Evolutionary conservation across 2,113 vertebrate species (phyloP).

Genomic region (Tupaia tana): DNA sequence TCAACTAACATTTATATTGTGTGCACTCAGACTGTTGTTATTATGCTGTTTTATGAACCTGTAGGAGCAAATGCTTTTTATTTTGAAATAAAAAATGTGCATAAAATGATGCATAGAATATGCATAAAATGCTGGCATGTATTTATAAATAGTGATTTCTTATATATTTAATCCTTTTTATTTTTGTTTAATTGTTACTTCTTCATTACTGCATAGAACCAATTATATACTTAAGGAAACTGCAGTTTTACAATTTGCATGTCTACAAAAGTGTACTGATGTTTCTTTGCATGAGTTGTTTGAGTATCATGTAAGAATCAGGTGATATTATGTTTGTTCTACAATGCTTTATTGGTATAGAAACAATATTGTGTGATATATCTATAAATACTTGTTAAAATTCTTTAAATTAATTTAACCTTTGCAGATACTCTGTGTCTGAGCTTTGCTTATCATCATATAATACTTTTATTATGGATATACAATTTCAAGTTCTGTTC

Average conservation of each 20-base stretch:
- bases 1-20: conserved; percentile 81
- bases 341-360: conserved; percentile 88
- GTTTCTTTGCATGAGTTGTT: conserved; percentile 86
- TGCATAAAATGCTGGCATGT: conserved; percentile 87
- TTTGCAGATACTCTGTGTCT: conserved; percentile 78
- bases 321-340: conserved; percentile 86
- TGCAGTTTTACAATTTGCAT: conserved; percentile 85
- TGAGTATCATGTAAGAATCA: conserved; percentile 88
- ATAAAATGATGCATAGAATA: conserved; percentile 88
- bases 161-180: conserved; percentile 85
- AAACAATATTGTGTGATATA: conserved; percentile 90
- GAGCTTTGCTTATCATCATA: conserved; percentile 74
- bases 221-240: conserved; percentile 83
- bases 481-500: conserved; percentile 70
- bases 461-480: conserved; percentile 69
- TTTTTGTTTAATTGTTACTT: conserved; percentile 81
- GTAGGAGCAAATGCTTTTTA: conserved; percentile 85
- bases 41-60: conserved; percentile 85
- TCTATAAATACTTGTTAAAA: conserved; percentile 88
- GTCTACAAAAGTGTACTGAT: conserved; percentile 86
- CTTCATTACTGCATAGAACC: conserved; percentile 83
- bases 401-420: conserved; percentile 78
- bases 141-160: conserved; percentile 87
- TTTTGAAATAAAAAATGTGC: conserved; percentile 85
- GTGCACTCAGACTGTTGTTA: conserved; percentile 82